Percentiles rank a stretch among this genome's conserved stretches.
Evolutionary conservation across 2,797 vertebrate species (phyloP).

Genomic region (Thaleichthys pacificus): DNA sequence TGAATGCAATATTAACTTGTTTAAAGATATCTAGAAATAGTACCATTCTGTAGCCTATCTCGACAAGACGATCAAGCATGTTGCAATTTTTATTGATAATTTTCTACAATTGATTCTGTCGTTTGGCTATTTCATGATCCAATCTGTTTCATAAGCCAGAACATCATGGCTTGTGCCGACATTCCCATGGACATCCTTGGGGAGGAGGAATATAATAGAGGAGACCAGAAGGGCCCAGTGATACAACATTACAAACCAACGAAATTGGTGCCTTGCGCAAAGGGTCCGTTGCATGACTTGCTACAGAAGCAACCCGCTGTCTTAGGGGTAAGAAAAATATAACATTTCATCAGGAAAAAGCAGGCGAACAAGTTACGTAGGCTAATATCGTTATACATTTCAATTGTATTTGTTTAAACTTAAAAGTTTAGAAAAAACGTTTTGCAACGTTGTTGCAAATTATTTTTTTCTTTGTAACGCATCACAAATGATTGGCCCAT

Average conservation of each 20-base stretch:
- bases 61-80: not conserved
- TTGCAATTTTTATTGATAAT: not conserved
- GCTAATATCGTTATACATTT: not conserved
- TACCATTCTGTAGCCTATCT: not conserved
- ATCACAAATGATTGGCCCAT: no score
- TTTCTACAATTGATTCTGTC: not conserved
- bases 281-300: conserved; percentile 52
- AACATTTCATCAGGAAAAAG: no score
- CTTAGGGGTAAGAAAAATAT: conserved; percentile 66
- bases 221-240: not conserved
- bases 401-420: not conserved
- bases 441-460: no score
- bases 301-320: conserved; percentile 64
- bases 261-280: conserved; percentile 27
- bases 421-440: no score
- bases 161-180: conserved; percentile 65
- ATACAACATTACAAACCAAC: conserved; percentile 53
- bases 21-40: not conserved
- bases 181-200: conserved; percentile 57
- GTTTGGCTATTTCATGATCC: not conserved
- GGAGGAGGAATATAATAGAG: not conserved
- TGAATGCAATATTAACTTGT: no score
- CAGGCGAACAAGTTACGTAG: no score
- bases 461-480: no score
- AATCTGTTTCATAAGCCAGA: conserved; percentile 1